phyloP scores from a whole-genome alignment of 2,888 invertebrate genomes.

The Entomobrya multifasciata region DNA sequence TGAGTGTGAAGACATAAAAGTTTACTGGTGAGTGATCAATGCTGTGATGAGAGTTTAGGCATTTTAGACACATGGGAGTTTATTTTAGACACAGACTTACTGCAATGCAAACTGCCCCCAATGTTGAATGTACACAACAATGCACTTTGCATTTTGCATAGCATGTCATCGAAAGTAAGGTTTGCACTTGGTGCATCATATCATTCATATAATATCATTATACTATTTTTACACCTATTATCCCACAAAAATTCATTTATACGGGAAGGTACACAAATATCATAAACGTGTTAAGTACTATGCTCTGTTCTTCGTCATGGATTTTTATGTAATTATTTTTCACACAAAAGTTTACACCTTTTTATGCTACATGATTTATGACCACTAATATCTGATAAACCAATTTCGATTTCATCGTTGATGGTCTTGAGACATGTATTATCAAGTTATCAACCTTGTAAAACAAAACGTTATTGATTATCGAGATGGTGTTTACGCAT shows the following conservation, averaged over 20 bases:
- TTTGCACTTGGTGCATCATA: not conserved
- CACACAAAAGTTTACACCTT: not conserved
- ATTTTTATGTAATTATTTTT: constrained; percentile 41
- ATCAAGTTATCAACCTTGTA: constrained; percentile 41
- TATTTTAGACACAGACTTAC: too few relatives aligned
- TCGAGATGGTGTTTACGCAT: constrained; percentile 30
- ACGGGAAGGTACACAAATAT: too few relatives aligned
- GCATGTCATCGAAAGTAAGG: not conserved
- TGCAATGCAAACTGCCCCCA: too few relatives aligned
- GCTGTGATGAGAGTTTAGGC: too few relatives aligned
- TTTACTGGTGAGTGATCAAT: constrained; percentile 15
- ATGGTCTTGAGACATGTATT: constrained; percentile 31
- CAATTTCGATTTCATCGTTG: constrained; percentile 26
- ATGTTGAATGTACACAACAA: not conserved
- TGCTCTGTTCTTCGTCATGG: too few relatives aligned
- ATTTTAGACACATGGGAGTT: not conserved
- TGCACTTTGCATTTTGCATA: too few relatives aligned
- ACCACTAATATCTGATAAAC: constrained; percentile 17
- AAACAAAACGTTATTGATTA: constrained; percentile 48
- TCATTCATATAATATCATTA: not conserved
- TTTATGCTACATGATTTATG: constrained; percentile 10
- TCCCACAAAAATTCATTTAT: constrained; percentile 22
- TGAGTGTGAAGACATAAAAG: constrained; percentile 61
- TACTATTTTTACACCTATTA: not conserved
- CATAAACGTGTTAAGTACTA: too few relatives aligned